Conservation (phyloP, 2,797 vertebrate species). For the Ctenopoma kingsleyae region DNA sequence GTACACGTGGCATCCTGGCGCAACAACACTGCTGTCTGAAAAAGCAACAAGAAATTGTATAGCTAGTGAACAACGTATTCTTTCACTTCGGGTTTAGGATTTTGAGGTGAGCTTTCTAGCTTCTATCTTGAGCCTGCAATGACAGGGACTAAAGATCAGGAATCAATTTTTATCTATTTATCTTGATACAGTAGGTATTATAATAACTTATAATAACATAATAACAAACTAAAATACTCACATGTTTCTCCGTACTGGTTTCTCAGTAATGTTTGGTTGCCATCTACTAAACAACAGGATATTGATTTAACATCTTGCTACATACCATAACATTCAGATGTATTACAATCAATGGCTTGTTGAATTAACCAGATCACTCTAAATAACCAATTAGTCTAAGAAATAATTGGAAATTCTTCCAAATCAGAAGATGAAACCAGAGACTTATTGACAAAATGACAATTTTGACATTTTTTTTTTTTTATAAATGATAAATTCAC, state of each 20-base stretch:
- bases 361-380: no score
- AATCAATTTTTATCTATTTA: no score
- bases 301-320: neutral
- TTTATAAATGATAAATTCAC: no score
- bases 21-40: slow-evolving; percentile 68
- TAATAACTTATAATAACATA: no score
- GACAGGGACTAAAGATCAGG: no score
- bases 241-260: slow-evolving; percentile 30
- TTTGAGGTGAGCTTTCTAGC: neutral
- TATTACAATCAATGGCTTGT: no score
- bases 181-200: no score
- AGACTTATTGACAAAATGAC: neutral
- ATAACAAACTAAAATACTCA: slow-evolving; percentile 28
- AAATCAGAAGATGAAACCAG: no score
- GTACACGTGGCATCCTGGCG: slow-evolving; percentile 76
- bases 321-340: no score
- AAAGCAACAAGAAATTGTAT: slow-evolving; percentile 30
- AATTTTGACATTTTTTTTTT: no score
- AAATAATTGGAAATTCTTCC: neutral
- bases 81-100: no score
- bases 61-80: neutral
- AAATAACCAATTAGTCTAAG: neutral
- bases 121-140: no score
- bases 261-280: slow-evolving; percentile 5
- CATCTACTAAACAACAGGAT: neutral